Evolutionary conservation across 2,797 vertebrate genomes (phyloP), one percentile per base, ranked within the genome.

Genomic region (Hirundo rustica): DNA sequence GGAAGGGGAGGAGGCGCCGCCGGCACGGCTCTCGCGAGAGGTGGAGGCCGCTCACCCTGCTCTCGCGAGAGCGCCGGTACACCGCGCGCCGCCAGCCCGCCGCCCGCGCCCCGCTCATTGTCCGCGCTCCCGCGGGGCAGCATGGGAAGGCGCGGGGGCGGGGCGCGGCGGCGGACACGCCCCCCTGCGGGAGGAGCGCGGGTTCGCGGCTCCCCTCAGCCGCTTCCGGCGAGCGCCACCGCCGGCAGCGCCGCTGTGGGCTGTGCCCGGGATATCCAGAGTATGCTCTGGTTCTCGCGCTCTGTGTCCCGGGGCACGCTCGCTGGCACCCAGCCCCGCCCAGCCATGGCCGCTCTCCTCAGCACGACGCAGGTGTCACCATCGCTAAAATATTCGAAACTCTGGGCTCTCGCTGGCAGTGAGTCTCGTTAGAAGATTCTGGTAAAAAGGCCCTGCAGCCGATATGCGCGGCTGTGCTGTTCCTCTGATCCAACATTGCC

Each of bases 81-180:
- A 11, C 88, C 40, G 66, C 62, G 36, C 81, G 30, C 58, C 57
- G n/a, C 82, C 77, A 20, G 42, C 34, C 45, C 42, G 86, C 72
- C 36, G 77, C 77, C 26, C 83, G 48, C 42, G 51, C 42, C 55
- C 81, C 29, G 81, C 89, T 75, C 94, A 92, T 89, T 89, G 92
- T 85, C 89, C 60, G 82, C 85, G 82, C 82, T 58, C 68, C 73
- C 89, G 89, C 92, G 77, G 85, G 89, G 94, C 50, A 65, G 15
- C 65, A 64, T 77, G 93, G 88, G 91, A 93, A 85, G 10, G 70
- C 19, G 26, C 29, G 13, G 22, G n/a, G 85, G 70, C 34, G 91
- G 81, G 27, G 34, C 32, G 6, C 0, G 23, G 16, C 6, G 2
- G 1, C 0, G 25, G 6, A 25, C 55, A 45, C 79, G 45, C 82